Conservation (phyloP, 2,888 invertebrate species). For the Phania funesta region DNA sequence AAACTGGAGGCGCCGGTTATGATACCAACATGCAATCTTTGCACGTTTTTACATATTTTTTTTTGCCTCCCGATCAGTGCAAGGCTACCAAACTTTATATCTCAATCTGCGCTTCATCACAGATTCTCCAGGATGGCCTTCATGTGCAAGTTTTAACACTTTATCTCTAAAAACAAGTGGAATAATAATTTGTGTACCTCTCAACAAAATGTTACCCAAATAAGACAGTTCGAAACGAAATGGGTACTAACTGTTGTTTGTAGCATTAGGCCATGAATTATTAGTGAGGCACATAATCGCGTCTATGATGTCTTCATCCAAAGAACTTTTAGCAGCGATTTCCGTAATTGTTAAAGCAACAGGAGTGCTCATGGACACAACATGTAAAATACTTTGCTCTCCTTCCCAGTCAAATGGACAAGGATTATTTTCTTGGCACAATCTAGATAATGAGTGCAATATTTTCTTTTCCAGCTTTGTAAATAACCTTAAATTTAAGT, state of each 20-base stretch:
- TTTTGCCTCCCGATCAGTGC: conserved; percentile 35
- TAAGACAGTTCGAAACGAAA: too few species aligned
- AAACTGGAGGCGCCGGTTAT: conserved; percentile 25
- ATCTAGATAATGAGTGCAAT: too few species aligned
- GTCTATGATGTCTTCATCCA: too few species aligned
- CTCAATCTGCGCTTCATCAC: too few species aligned
- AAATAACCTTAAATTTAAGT: too few species aligned
- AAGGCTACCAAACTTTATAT: conserved; percentile 56
- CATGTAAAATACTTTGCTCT: conserved; percentile 50
- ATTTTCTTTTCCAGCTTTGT: too few species aligned
- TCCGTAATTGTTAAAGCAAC: too few species aligned
- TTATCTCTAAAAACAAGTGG: conserved; percentile 19
- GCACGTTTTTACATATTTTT: too few species aligned
- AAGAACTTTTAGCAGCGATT: too few species aligned
- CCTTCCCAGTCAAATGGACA: conserved; percentile 53
- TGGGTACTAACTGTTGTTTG: conserved; percentile 9
- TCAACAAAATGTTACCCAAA: conserved; percentile 49
- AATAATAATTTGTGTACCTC: conserved; percentile 42
- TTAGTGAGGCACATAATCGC: too few species aligned
- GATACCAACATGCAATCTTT: conserved; percentile 43
- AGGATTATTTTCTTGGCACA: too few species aligned
- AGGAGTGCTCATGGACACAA: conserved; percentile 28
- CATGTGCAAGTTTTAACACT: conserved; percentile 68
- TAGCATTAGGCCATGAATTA: too few species aligned
- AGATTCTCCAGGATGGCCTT: conserved; percentile 71